phyloP scores from a whole-genome alignment of 2,113 vertebrate genomes.

The Talpa occidentalis region DNA sequence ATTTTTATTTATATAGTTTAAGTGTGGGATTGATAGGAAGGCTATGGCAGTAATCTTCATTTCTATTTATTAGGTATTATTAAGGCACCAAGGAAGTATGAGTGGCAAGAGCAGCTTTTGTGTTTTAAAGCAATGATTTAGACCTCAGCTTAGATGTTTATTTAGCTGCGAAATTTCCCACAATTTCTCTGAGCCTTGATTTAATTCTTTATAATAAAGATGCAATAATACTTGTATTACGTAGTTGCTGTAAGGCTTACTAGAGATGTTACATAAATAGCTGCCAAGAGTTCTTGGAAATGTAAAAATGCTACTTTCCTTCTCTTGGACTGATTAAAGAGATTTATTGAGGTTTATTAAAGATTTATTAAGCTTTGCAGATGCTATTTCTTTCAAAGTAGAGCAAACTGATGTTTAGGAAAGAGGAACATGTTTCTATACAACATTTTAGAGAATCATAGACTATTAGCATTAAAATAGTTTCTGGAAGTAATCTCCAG shows the following conservation, averaged over 20 bases:
- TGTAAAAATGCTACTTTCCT: slow-evolving; percentile 39
- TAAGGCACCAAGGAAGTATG: background rate
- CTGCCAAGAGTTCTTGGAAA: background rate
- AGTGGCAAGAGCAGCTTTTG: background rate
- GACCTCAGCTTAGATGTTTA: slow-evolving; percentile 22
- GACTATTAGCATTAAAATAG: background rate
- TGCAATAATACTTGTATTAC: slow-evolving; percentile 18
- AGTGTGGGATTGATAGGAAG: background rate
- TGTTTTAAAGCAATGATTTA: background rate
- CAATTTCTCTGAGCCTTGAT: background rate
- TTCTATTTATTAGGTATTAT: background rate
- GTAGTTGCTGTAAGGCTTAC: slow-evolving; percentile 14
- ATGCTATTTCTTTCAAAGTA: slow-evolving; percentile 4
- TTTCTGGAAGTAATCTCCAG: background rate
- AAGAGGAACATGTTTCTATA: background rate
- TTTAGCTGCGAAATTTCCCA: slow-evolving; percentile 25
- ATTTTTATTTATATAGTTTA: slow-evolving; percentile 7
- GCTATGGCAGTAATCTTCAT: background rate
- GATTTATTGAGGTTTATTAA: slow-evolving; percentile 46
- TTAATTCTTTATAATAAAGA: slow-evolving; percentile 28
- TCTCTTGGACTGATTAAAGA: slow-evolving; percentile 16
- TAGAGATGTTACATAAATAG: slow-evolving; percentile 45
- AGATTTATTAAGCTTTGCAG: slow-evolving; percentile 34
- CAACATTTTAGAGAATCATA: background rate
- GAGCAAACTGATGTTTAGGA: slow-evolving; percentile 13